Conservation (phyloP, 1,140 invertebrate species). For the Heliconius hewitsoni region DNA sequence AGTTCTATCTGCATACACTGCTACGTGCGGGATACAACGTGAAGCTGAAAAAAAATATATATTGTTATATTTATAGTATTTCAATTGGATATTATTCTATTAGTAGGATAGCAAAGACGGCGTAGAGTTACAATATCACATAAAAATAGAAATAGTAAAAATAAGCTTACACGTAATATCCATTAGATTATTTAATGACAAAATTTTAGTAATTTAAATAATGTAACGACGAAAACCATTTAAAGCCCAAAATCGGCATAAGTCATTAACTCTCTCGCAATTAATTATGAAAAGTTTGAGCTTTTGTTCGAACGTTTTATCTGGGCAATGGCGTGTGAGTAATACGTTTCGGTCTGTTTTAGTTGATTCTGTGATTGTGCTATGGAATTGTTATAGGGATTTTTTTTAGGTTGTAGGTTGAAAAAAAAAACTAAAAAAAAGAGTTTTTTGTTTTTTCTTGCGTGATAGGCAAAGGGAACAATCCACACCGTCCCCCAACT, state of each 20-base stretch:
- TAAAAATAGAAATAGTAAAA: too few relatives aligned
- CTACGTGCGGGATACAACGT: too few relatives aligned
- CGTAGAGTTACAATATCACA: too few relatives aligned
- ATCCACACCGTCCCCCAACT: too few relatives aligned
- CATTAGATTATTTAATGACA: not conserved
- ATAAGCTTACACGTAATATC: not conserved
- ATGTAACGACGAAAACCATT: not conserved
- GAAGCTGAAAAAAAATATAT: too few relatives aligned
- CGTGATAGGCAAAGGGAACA: too few relatives aligned
- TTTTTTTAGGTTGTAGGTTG: not conserved
- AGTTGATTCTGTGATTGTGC: slow-evolving; percentile 18
- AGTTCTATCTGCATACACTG: too few relatives aligned
- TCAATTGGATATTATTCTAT: too few relatives aligned
- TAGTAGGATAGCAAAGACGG: too few relatives aligned
- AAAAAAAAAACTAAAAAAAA: too few relatives aligned
- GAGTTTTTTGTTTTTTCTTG: too few relatives aligned
- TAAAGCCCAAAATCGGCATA: slow-evolving; percentile 1
- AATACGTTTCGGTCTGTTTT: slow-evolving; percentile 18
- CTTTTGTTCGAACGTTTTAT: slow-evolving; percentile 45
- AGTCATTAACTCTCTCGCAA: slow-evolving; percentile 13
- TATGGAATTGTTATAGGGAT: not conserved
- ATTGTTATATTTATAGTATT: too few relatives aligned
- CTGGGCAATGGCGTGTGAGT: slow-evolving; percentile 36
- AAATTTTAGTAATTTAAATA: not conserved
- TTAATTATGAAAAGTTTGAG: slow-evolving; percentile 40